Conservation (phyloP, 2,888 invertebrate species). For the Capitulum mitella region DNA sequence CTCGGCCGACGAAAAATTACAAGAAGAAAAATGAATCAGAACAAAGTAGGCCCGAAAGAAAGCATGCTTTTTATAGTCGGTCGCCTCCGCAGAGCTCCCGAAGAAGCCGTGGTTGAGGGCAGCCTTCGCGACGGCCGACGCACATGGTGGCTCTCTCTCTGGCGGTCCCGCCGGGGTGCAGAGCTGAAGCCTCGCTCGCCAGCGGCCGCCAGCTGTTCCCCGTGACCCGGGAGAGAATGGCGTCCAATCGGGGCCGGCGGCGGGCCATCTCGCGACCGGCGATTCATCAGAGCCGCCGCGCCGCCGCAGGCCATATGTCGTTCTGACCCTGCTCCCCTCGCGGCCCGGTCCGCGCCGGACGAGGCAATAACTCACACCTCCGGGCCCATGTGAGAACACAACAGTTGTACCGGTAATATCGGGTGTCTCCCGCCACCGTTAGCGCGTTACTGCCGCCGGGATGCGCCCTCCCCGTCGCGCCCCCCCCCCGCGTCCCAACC, state of each 20-base stretch:
- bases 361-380: constrained; percentile 7
- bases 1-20: constrained; percentile 20
- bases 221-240: no score
- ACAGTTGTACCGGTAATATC: constrained; percentile 13
- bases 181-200: no score
- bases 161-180: no score
- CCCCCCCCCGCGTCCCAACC: background rate
- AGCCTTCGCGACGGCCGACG: no score
- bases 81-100: no score
- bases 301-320: no score
- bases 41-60: constrained; percentile 12
- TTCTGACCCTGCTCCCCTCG: background rate
- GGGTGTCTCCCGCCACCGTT: background rate
- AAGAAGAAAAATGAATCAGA: constrained; percentile 23
- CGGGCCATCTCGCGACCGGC: no score
- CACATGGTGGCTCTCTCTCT: no score
- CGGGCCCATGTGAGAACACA: constrained; percentile 18
- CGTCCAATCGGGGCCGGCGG: no score
- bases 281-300: no score
- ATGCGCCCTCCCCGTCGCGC: background rate
- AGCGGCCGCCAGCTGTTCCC: no score
- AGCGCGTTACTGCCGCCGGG: constrained; percentile 4
- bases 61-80: background rate
- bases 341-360: background rate
- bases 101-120: no score